Percentiles rank a stretch among this genome's conserved stretches.
Evolutionary conservation across 2,113 vertebrate species (phyloP).

Genomic region (Nipponia nippon): DNA sequence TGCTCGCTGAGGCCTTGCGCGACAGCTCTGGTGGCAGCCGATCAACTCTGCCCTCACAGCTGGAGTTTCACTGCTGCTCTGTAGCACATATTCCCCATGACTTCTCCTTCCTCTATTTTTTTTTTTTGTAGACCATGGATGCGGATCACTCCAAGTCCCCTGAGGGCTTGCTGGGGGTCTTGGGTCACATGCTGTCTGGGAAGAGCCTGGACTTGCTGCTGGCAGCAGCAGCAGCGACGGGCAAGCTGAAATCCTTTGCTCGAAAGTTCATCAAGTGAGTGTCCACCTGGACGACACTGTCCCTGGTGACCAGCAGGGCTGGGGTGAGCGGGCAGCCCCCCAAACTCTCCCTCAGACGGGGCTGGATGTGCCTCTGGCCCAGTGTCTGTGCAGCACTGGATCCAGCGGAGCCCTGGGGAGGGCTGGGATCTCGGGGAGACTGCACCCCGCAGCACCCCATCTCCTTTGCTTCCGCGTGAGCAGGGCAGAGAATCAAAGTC

Average conservation of each 20-base stretch:
- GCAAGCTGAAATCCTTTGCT: constrained; percentile 95
- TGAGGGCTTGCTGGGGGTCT: constrained; percentile 90
- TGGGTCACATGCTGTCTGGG: constrained; percentile 97
- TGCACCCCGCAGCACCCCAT: neutral
- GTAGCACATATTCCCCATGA: neutral
- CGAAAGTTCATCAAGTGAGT: constrained; percentile 96
- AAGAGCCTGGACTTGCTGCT: constrained; percentile 93
- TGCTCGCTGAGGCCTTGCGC: neutral
- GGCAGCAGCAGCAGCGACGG: constrained; percentile 92
- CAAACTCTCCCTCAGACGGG: neutral
- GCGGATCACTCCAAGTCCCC: constrained; percentile 97
- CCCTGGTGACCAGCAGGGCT: neutral
- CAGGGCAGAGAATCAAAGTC: neutral
- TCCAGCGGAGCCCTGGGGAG: neutral
- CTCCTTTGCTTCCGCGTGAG: accelerated
- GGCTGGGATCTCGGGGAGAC: neutral
- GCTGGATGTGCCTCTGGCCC: neutral
- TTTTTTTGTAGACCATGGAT: constrained; percentile 86
- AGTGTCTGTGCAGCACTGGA: neutral
- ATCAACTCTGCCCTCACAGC: neutral
- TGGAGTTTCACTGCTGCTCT: neutral
- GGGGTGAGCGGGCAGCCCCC: neutral
- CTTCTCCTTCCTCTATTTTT: neutral
- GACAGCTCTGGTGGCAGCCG: neutral
- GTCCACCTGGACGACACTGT: accelerated